Percentiles rank a stretch among this genome's conserved stretches.
phyloP scores from a whole-genome alignment of 2,888 invertebrate species.

The Acanthosepion lycidas region DNA sequence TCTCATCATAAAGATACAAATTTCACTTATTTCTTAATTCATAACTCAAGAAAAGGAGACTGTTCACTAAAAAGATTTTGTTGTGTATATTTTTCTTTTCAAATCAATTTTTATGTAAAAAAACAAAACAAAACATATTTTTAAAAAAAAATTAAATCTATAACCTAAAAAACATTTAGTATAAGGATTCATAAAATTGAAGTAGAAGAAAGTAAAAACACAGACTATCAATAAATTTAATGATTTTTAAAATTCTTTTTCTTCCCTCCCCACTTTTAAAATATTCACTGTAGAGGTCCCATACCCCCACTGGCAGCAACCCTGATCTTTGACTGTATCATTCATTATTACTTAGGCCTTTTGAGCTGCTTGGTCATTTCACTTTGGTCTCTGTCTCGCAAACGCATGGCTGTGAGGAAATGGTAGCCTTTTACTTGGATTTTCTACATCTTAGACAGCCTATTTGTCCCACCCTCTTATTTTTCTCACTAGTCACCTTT shows the following conservation, averaged over 20 bases:
- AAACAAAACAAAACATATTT: neutral
- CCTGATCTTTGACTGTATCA: neutral
- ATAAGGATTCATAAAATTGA: neutral
- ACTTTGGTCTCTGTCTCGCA: conserved; percentile 39
- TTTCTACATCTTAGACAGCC: conserved; percentile 33
- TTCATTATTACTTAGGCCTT: neutral
- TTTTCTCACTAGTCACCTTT: conserved; percentile 8
- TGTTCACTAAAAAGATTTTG: neutral
- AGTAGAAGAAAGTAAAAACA: neutral
- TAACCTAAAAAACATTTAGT: neutral
- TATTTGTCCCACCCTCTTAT: neutral
- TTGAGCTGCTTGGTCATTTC: conserved; percentile 34
- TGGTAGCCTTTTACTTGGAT: conserved; percentile 38
- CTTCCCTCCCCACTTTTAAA: neutral
- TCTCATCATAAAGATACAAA: conserved; percentile 6
- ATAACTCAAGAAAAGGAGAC: conserved; percentile 33
- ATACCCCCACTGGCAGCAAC: neutral
- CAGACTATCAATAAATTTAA: conserved; percentile 33
- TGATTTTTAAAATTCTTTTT: neutral
- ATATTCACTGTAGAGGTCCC: neutral
- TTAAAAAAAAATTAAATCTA: neutral
- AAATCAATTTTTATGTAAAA: conserved; percentile 33
- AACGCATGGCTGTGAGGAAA: conserved; percentile 41
- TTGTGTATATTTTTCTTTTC: conserved; percentile 20
- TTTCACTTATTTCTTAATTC: neutral